phyloP scores from a whole-genome alignment of 2,888 invertebrate species.

The Melieria omissa region DNA sequence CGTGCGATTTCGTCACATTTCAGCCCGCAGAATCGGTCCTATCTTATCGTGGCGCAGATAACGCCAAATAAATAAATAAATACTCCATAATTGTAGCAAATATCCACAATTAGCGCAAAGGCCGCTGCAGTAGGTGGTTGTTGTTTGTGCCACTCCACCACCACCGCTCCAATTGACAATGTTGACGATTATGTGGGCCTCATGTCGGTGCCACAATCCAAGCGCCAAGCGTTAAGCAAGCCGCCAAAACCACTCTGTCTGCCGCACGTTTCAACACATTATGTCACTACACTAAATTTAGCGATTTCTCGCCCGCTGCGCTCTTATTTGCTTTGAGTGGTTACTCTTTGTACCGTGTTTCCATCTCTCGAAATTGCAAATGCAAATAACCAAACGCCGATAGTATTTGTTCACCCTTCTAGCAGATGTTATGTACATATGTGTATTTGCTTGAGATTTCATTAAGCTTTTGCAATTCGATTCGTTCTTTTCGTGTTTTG shows the following conservation, averaged over 20 bases:
- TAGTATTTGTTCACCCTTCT: neutral
- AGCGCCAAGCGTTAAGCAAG: too few species aligned
- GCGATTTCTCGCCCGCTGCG: constrained; percentile 18
- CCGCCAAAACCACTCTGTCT: too few species aligned
- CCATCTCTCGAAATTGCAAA: neutral
- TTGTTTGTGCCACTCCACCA: neutral
- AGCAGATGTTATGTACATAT: too few species aligned
- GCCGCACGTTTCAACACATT: constrained; percentile 5
- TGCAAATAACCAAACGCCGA: neutral
- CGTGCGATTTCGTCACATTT: too few species aligned
- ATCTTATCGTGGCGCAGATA: too few species aligned
- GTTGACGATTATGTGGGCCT: too few species aligned
- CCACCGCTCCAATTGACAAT: neutral
- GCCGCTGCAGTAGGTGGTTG: neutral
- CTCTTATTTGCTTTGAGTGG: neutral
- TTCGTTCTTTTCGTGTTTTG: neutral
- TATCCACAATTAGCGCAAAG: too few species aligned
- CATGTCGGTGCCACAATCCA: too few species aligned
- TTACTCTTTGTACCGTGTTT: neutral
- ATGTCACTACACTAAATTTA: constrained; percentile 42
- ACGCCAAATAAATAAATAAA: too few species aligned
- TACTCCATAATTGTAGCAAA: too few species aligned
- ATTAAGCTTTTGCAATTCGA: neutral
- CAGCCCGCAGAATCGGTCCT: too few species aligned
- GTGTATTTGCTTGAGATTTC: too few species aligned